These are phyloP conservation scores for Odontophorus gujanensis DNA, from an alignment of 2,113 vertebrate species.

Conservation along the genomic window DNA sequence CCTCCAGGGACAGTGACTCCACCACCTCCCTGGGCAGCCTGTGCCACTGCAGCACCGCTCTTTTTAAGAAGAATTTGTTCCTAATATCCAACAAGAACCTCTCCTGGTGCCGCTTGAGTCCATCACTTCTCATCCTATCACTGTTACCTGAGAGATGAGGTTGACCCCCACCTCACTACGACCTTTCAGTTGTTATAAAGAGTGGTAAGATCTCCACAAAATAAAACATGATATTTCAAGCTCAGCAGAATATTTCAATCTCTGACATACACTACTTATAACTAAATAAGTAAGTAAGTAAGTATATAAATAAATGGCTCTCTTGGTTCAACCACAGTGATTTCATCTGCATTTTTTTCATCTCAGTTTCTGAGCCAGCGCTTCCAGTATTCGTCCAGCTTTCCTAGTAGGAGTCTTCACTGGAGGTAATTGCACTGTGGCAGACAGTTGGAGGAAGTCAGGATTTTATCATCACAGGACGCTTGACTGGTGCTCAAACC, in stretches of 20 bases:
- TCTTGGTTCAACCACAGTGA: neutral
- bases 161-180: too few relatives aligned
- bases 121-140: too few relatives aligned
- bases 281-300: too few relatives aligned
- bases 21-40: too few relatives aligned
- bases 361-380: neutral
- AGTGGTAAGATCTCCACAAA: neutral
- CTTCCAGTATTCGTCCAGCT: neutral
- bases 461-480: neutral
- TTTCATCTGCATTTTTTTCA: neutral
- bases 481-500: neutral
- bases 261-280: neutral
- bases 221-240: constrained; percentile 11
- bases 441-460: neutral
- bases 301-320: neutral
- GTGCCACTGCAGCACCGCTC: too few relatives aligned
- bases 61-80: too few relatives aligned
- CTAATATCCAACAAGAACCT: too few relatives aligned
- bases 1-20: too few relatives aligned
- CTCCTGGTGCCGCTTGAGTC: too few relatives aligned
- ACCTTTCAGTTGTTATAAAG: too few relatives aligned
- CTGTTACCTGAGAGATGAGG: too few relatives aligned
- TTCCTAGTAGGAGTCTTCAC: neutral
- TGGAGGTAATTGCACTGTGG: too few relatives aligned
- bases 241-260: neutral